phyloP scores from a whole-genome alignment of 2,113 vertebrate species.

The Pedionomus torquatus region DNA sequence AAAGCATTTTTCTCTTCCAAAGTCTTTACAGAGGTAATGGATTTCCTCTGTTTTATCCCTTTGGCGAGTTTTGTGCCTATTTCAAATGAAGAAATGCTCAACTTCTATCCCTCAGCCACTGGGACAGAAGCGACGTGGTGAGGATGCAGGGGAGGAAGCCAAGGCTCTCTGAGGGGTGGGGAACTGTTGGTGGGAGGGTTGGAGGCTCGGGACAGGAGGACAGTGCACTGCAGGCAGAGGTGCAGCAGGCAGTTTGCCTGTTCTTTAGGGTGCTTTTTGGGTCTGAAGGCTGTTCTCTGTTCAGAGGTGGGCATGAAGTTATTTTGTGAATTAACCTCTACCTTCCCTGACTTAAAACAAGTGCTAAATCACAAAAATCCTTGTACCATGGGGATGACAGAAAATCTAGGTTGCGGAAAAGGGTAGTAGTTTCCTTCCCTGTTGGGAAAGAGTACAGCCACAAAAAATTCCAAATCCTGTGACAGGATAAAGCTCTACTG shows the following conservation, averaged over 20 bases:
- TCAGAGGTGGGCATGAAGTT: not conserved
- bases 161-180: not conserved
- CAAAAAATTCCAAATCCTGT: not conserved
- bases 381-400: not conserved
- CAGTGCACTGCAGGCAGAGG: fast-evolving
- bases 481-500: not conserved
- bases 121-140: not conserved
- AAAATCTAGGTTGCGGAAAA: not conserved
- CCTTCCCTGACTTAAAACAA: not conserved
- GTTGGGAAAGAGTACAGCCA: not conserved
- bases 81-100: not conserved
- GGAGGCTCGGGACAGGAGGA: not conserved
- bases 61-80: not conserved
- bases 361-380: not conserved
- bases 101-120: not conserved
- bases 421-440: not conserved
- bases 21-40: not conserved
- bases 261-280: too few species aligned
- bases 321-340: fast-evolving
- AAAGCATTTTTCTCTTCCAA: not conserved
- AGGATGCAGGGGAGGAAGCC: not conserved
- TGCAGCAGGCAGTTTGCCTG: too few species aligned
- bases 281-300: not conserved
- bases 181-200: not conserved
- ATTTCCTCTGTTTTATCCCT: not conserved